Evolutionary conservation across 2,888 invertebrate species (phyloP).

Genomic region (Acrocyrtus sp.): DNA sequence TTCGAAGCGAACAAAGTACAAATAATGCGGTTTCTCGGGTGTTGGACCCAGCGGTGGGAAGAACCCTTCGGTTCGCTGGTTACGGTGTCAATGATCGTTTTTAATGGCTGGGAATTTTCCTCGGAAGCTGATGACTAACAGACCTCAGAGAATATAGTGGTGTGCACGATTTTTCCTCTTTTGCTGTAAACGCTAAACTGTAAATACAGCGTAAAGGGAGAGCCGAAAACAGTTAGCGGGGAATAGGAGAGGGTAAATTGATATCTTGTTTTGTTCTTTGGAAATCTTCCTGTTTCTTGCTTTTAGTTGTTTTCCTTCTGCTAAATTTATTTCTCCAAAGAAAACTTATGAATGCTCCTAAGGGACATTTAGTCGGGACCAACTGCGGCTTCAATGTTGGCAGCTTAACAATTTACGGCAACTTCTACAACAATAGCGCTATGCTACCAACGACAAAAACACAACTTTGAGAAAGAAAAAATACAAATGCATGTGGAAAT

Average conservation of each 20-base stretch:
- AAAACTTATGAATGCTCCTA: slow-evolving; percentile 49
- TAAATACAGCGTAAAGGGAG: not conserved
- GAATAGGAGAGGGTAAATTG: slow-evolving; percentile 24
- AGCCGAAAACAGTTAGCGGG: not conserved
- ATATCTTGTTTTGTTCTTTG: slow-evolving; percentile 38
- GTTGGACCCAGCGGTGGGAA: not conserved
- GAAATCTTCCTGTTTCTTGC: not conserved
- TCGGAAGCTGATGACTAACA: not conserved
- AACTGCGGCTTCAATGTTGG: slow-evolving; percentile 37
- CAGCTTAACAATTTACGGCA: slow-evolving; percentile 45
- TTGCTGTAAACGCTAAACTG: not conserved
- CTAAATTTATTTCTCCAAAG: slow-evolving; percentile 20
- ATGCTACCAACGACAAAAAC: not conserved
- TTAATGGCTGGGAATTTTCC: not conserved
- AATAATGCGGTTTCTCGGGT: not conserved
- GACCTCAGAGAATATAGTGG: not conserved
- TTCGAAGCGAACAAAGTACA: too few relatives aligned
- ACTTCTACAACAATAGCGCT: slow-evolving; percentile 1
- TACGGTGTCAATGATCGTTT: slow-evolving; percentile 32
- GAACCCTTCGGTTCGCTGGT: not conserved
- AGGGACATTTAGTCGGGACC: slow-evolving; percentile 39
- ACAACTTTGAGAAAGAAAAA: not conserved
- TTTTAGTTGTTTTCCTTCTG: not conserved
- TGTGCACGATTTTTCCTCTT: not conserved
- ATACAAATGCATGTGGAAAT: not conserved